Percentiles rank a stretch among this genome's conserved stretches.
Conservation (phyloP, 2,797 vertebrate species). For the Anniella stebbinsi region DNA sequence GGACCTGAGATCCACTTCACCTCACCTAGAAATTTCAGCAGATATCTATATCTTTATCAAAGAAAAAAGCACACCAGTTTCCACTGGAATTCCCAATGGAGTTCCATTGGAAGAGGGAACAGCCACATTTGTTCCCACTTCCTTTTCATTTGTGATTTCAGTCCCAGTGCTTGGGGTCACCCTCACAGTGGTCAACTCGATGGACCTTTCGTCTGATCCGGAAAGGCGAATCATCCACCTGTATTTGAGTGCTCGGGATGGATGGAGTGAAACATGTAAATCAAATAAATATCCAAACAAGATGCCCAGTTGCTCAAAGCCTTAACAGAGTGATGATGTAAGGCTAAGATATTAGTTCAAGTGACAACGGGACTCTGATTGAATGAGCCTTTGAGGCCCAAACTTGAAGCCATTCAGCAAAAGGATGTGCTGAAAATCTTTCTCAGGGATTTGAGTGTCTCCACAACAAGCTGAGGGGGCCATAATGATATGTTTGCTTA, state of each 20-base stretch:
- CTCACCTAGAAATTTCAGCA: not conserved
- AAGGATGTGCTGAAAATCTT: slow-evolving; percentile 78
- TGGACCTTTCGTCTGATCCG: not conserved
- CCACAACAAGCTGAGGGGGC: slow-evolving; percentile 61
- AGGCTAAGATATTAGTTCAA: slow-evolving; percentile 61
- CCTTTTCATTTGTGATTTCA: not conserved
- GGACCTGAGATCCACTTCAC: not conserved
- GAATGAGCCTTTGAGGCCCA: slow-evolving; percentile 66
- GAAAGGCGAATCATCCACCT: not conserved
- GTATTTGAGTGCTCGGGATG: not conserved
- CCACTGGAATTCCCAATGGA: not conserved
- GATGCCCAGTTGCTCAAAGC: slow-evolving; percentile 15
- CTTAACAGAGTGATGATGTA: slow-evolving; percentile 56
- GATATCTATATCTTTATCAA: no score
- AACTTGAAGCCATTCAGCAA: slow-evolving; percentile 4
- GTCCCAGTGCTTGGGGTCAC: no score
- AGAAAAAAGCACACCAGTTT: not conserved
- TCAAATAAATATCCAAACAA: slow-evolving; percentile 3
- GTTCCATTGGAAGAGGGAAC: not conserved
- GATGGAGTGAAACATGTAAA: slow-evolving; percentile 23
- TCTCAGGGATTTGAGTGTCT: slow-evolving; percentile 75
- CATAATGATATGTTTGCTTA: slow-evolving; percentile 81
- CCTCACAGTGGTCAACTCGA: not conserved
- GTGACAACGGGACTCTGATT: slow-evolving; percentile 70
- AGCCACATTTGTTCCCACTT: not conserved